Percentiles rank a stretch among this genome's conserved stretches.
These are phyloP conservation scores for Notodonta ziczac DNA, from an alignment of 2,888 invertebrate species.

Conservation along the genomic window DNA sequence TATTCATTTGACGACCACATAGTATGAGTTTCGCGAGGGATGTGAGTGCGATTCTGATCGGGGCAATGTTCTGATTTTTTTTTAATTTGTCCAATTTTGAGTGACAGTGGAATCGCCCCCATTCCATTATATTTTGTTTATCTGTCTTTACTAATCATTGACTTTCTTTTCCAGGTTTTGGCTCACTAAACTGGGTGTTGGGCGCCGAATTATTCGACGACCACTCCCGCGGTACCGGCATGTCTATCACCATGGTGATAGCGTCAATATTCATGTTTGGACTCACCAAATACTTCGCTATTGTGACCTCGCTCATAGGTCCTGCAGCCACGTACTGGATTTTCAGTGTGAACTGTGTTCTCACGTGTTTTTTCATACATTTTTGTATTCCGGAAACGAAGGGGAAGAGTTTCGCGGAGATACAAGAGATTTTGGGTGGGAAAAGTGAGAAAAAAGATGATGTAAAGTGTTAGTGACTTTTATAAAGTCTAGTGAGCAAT, in stretches of 20 bases:
- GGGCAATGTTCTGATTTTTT: too few relatives aligned
- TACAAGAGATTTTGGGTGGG: constrained; percentile 51
- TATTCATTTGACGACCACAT: too few relatives aligned
- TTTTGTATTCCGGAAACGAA: constrained; percentile 67
- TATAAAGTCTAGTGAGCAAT: not conserved
- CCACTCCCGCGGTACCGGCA: constrained; percentile 51
- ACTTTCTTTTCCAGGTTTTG: constrained; percentile 52
- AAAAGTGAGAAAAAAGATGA: constrained; percentile 8
- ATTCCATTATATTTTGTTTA: too few relatives aligned
- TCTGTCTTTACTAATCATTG: not conserved
- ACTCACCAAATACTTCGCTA: constrained; percentile 52
- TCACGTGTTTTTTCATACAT: constrained; percentile 47
- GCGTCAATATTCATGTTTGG: constrained; percentile 1
- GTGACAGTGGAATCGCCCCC: too few relatives aligned
- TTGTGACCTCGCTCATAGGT: constrained; percentile 46
- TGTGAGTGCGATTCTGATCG: too few relatives aligned
- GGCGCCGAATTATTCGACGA: constrained; percentile 64
- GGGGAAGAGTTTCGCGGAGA: constrained; percentile 61
- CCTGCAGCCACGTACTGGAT: constrained; percentile 56
- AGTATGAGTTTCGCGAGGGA: too few relatives aligned
- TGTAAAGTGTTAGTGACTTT: constrained; percentile 1
- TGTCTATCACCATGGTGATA: constrained; percentile 27
- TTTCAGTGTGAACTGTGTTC: constrained; percentile 45
- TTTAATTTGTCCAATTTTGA: too few relatives aligned
- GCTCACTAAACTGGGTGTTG: constrained; percentile 58